These are phyloP conservation scores for Squalus acanthias DNA, from an alignment of 2,797 vertebrate genomes.

Conservation along the genomic window DNA sequence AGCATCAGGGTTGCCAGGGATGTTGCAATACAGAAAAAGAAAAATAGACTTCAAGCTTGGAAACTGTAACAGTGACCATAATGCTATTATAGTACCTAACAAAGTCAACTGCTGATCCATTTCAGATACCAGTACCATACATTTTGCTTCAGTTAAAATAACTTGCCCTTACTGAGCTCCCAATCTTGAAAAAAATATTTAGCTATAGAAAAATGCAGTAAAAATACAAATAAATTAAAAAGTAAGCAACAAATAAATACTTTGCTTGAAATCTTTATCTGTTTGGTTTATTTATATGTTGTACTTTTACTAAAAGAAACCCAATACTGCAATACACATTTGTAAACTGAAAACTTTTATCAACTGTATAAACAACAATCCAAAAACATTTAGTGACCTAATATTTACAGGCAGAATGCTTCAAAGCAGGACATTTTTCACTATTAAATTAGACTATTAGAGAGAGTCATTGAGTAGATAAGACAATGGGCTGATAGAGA, in stretches of 20 bases:
- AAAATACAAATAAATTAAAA: neutral
- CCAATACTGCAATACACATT: neutral
- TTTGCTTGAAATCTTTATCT: neutral
- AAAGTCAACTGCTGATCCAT: neutral
- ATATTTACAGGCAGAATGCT: neutral
- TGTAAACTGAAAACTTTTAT: neutral
- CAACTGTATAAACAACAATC: neutral
- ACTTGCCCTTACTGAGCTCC: neutral
- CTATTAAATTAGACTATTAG: neutral
- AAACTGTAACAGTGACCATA: neutral
- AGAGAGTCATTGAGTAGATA: neutral
- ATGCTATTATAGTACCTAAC: neutral
- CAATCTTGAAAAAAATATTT: neutral
- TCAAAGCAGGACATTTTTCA: neutral
- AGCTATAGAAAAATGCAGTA: neutral
- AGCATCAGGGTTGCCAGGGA: neutral
- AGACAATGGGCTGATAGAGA: neutral
- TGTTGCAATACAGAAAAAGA: neutral
- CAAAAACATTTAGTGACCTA: neutral
- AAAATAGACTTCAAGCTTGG: neutral
- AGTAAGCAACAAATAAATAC: neutral
- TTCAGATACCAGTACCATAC: neutral
- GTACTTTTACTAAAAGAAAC: neutral
- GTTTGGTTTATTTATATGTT: neutral
- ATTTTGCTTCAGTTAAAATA: neutral